phyloP scores from a whole-genome alignment of 2,797 vertebrate genomes.

The Cryptoprocta ferox region DNA sequence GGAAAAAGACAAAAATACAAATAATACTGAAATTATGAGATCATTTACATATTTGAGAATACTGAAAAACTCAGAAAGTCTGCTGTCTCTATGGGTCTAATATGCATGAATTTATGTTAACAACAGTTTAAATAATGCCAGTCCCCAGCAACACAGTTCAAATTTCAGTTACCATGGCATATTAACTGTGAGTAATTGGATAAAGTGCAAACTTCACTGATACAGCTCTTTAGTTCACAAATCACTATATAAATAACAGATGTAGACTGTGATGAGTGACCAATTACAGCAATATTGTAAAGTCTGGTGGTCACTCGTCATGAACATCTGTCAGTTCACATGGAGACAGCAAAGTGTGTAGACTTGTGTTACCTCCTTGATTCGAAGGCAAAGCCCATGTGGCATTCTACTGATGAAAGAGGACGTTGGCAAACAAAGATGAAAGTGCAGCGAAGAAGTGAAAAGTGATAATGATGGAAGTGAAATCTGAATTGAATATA shows the following conservation, averaged over 20 bases:
- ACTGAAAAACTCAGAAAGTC: background rate
- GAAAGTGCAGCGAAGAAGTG: background rate
- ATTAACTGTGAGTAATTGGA: background rate
- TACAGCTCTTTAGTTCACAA: background rate
- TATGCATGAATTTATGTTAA: background rate
- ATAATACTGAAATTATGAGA: background rate
- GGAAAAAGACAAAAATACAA: background rate
- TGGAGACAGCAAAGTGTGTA: background rate
- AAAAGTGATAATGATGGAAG: background rate
- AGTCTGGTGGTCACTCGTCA: background rate
- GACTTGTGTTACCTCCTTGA: background rate
- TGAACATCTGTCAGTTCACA: background rate
- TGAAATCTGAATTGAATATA: background rate
- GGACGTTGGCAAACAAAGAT: background rate
- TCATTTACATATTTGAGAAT: background rate
- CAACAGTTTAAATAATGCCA: background rate
- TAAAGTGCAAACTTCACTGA: background rate
- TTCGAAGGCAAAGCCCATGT: accelerated
- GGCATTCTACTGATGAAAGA: background rate
- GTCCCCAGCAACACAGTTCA: background rate
- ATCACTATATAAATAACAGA: background rate
- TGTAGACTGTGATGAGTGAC: background rate
- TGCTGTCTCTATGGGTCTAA: background rate
- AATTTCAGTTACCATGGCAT: background rate
- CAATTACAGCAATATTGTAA: background rate